Evolutionary conservation across 2,113 vertebrate genomes (phyloP).

Genomic region (Arizona elegans): DNA sequence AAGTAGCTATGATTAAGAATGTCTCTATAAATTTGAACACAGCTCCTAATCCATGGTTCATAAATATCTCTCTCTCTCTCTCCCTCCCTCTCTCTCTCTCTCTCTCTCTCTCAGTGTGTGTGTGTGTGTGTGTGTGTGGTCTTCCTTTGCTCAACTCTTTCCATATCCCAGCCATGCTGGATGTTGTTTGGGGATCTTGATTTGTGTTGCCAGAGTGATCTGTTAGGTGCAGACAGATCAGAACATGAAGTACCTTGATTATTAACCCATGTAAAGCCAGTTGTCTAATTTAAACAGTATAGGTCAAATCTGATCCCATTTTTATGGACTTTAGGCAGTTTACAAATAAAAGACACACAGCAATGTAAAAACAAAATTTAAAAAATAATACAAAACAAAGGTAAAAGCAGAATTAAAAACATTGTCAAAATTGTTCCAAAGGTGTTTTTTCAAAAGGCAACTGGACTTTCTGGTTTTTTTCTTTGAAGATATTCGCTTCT

Average conservation of each 20-base stretch:
- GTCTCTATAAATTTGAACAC: not conserved
- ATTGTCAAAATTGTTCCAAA: not conserved
- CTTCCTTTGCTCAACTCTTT: not conserved
- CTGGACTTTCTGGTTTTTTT: too few species aligned
- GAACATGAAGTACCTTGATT: not conserved
- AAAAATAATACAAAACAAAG: not conserved
- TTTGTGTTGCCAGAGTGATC: not conserved
- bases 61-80: not conserved
- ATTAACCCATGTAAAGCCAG: not conserved
- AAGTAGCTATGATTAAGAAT: not conserved
- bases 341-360: not conserved
- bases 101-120: not conserved
- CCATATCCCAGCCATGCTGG: not conserved
- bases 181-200: not conserved
- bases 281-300: not conserved
- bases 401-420: not conserved
- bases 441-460: too few species aligned
- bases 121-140: too few species aligned
- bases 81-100: too few species aligned
- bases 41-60: not conserved
- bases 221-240: not conserved
- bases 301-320: not conserved
- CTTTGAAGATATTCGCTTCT: too few species aligned
- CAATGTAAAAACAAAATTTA: not conserved
- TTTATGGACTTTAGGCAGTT: not conserved